Conservation (phyloP, 2,113 vertebrate genomes). For the Neotoma lepida region DNA sequence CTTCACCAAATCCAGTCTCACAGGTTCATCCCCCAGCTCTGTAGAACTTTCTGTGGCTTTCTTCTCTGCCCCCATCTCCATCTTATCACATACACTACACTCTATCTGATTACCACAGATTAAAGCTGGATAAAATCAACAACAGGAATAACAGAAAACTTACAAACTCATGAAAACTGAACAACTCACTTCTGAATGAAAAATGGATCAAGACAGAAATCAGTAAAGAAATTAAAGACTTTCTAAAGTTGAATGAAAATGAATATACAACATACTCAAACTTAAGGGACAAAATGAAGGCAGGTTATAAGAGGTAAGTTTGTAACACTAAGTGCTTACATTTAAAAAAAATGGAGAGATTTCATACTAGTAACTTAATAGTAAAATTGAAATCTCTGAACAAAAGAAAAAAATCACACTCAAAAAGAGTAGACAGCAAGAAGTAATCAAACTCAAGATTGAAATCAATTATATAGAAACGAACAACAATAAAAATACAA, state of each 20-base stretch:
- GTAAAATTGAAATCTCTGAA: neutral
- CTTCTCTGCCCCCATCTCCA: neutral
- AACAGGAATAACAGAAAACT: neutral
- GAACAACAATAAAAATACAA: neutral
- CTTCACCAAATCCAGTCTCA: neutral
- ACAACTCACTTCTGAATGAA: neutral
- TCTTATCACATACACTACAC: neutral
- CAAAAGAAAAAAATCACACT: neutral
- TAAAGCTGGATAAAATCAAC: neutral
- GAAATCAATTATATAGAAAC: neutral
- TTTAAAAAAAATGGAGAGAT: neutral
- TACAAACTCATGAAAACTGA: neutral
- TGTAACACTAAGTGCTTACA: neutral
- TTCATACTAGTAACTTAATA: neutral
- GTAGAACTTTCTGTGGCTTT: neutral
- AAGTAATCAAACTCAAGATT: neutral
- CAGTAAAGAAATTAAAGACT: neutral
- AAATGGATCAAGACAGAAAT: neutral
- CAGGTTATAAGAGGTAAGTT: neutral
- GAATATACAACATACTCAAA: neutral
- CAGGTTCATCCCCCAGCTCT: neutral
- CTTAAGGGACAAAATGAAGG: neutral
- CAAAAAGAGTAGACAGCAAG: neutral
- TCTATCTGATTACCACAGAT: neutral
- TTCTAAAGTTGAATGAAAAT: neutral